phyloP scores from a whole-genome alignment of 1,140 invertebrate species.

The Drosophila persimilis region DNA sequence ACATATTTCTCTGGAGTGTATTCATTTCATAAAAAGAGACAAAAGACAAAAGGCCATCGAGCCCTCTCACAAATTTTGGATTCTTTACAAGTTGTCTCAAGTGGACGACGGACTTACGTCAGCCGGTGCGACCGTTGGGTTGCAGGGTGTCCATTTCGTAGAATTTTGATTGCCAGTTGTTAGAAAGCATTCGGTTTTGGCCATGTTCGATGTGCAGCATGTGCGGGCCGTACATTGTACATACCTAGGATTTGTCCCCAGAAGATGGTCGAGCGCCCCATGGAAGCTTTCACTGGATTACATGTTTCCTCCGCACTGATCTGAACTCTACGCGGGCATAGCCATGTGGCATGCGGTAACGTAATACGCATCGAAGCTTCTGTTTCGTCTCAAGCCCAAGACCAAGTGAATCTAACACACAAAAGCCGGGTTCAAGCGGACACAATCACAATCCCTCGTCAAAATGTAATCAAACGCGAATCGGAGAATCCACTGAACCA shows the following conservation, averaged over 20 bases:
- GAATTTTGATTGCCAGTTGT: no score
- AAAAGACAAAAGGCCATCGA: constrained; percentile 29
- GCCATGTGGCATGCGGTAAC: constrained; percentile 18
- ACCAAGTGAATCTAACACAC: constrained; percentile 35
- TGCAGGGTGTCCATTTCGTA: no score
- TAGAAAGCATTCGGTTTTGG: no score
- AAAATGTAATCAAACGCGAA: constrained; percentile 23
- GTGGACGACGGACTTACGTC: no score
- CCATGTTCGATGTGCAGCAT: no score
- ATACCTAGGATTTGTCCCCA: no score
- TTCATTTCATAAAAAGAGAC: constrained; percentile 20
- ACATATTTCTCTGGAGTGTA: constrained; percentile 2
- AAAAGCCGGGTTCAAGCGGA: constrained; percentile 22
- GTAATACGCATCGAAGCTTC: constrained; percentile 19
- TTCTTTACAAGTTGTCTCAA: no score
- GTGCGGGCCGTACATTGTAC: no score
- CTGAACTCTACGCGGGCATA: constrained; percentile 16
- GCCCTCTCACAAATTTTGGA: not conserved
- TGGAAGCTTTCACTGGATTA: no score
- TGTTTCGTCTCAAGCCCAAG: constrained; percentile 8
- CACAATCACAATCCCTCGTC: constrained; percentile 22
- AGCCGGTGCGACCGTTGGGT: no score
- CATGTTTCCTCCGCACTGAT: constrained; percentile 16
- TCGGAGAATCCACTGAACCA: constrained; percentile 17
- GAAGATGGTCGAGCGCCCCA: no score